Evolutionary conservation across 2,888 invertebrate species (phyloP).

Genomic region (Brachypalpus laphriformis): DNA sequence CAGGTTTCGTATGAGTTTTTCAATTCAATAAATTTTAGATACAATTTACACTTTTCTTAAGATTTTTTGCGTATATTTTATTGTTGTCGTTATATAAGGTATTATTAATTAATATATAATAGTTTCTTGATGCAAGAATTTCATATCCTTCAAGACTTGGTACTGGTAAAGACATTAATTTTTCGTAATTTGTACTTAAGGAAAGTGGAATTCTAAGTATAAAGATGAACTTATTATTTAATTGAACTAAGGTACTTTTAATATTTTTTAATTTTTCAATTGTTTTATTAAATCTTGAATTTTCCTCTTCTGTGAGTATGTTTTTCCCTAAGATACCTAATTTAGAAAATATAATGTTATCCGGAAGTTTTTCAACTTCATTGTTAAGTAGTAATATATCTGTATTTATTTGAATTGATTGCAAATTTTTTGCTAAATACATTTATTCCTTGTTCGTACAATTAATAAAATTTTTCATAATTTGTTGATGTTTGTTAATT

Average conservation of each 20-base stretch:
- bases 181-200: neutral
- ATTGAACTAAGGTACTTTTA: neutral
- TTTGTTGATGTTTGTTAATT: no score
- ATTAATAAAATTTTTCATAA: neutral
- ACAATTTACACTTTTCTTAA: no score
- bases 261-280: conserved; percentile 9
- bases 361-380: conserved; percentile 10
- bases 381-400: neutral
- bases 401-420: conserved; percentile 1
- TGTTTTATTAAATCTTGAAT: conserved; percentile 10
- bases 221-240: neutral
- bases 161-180: no score
- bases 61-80: neutral
- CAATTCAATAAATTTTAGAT: neutral
- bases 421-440: no score
- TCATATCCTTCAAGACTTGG: neutral
- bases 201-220: neutral
- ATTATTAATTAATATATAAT: neutral
- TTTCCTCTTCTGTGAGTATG: conserved; percentile 12
- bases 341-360: conserved; percentile 9
- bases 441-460: no score
- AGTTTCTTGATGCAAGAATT: neutral
- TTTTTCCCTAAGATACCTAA: no score
- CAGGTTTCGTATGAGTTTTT: neutral
- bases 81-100: neutral